Evolutionary conservation across 2,797 vertebrate species (phyloP), one percentile per base, ranked within the genome.

Genomic region (Thaleichthys pacificus): DNA sequence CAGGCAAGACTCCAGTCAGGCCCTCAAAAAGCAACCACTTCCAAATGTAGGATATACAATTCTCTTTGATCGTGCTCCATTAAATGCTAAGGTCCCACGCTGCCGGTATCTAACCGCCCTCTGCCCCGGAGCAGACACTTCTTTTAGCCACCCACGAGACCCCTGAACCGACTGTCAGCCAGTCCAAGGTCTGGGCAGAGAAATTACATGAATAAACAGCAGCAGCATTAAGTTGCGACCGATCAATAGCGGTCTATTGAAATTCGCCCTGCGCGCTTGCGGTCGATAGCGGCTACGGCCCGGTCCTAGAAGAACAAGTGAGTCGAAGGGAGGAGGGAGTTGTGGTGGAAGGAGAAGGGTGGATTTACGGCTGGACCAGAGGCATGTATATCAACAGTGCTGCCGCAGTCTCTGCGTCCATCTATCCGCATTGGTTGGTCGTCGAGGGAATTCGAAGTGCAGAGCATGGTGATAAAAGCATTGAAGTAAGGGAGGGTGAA

Each of bases 241-340:
- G 17, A 82, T 86, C 86, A 65, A 81, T 83, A 78, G 71, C 65
- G 69, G 74, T 71, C 72, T 58, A 70, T 77, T 64, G 71, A 66
- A 68, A 80, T 69, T 66, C 75, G 64, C 56, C 76, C 66, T 67
- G 78, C 69, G 69, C 80, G 80, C 73, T 72, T 73, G 67, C 12
- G 70, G 73, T 81, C 73, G 5, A 82, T 82, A 42, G 82, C 71
- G 7, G 26, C 71, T 73, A 68, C 66, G 64, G 66, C 75, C 3
- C 3, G 12, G 42, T n/a, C 42, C 8, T 51, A 9, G 28, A 64
- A 38, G 32, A 35, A 35, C 32, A 8, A 35, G 32, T 21, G 12
- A 21, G 19, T 21, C 68, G 67, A 0, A 21, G 28, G 30, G 22
- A 54, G 28, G 65, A 0, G 1, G 54, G 38, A 47, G 65, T 9